phyloP scores from a whole-genome alignment of 1,140 invertebrate genomes.

The Eupristina koningsbergeri region DNA sequence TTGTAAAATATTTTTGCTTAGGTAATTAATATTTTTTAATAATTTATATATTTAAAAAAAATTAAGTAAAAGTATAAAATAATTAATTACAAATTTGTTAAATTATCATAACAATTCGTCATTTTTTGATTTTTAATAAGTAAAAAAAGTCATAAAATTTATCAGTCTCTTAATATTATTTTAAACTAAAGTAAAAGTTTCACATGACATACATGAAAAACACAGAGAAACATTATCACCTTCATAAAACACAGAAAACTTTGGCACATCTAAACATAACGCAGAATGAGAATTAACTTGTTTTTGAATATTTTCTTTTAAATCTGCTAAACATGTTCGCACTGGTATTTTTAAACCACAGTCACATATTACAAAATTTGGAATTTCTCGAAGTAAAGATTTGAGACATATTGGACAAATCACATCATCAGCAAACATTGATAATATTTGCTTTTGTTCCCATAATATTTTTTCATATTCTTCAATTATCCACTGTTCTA shows the following conservation, averaged over 20 bases:
- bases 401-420: slow-evolving; percentile 67
- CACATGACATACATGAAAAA: slow-evolving; percentile 62
- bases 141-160: neutral
- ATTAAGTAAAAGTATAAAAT: too few species aligned
- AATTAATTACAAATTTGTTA: too few species aligned
- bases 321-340: slow-evolving; percentile 51
- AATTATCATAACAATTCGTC: too few species aligned
- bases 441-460: slow-evolving; percentile 60
- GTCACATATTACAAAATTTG: slow-evolving; percentile 56
- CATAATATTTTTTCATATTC: slow-evolving; percentile 66
- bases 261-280: slow-evolving; percentile 55
- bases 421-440: slow-evolving; percentile 51
- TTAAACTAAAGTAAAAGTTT: slow-evolving; percentile 57
- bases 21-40: too few species aligned
- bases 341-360: slow-evolving; percentile 60
- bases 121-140: neutral
- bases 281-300: slow-evolving; percentile 57
- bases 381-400: slow-evolving; percentile 53
- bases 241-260: slow-evolving; percentile 59
- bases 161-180: neutral
- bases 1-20: too few species aligned
- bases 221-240: slow-evolving; percentile 57
- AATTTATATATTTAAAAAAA: too few species aligned
- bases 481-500: slow-evolving; percentile 68
- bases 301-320: slow-evolving; percentile 56